Evolutionary conservation across 2,797 vertebrate species (phyloP).

Genomic region (Podarcis lilfordi): DNA sequence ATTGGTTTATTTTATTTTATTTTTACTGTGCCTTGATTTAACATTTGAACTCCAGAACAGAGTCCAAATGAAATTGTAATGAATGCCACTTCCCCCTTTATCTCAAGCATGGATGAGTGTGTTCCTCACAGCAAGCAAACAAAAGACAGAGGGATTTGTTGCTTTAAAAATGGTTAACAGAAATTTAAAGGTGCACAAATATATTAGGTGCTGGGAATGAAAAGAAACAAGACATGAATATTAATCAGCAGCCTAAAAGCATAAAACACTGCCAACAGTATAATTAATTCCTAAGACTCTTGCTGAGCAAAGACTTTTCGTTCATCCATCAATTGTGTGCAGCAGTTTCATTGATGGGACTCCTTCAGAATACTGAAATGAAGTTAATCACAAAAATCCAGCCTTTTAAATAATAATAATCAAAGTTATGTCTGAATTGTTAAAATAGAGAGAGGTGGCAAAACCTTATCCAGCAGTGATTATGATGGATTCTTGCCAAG

Average conservation of each 20-base stretch:
- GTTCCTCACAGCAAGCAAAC: slow-evolving; percentile 34
- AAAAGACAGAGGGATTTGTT: slow-evolving; percentile 24
- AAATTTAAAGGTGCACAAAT: slow-evolving; percentile 44
- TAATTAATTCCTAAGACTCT: slow-evolving; percentile 1
- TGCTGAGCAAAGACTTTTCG: slow-evolving; percentile 58
- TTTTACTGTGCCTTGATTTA: not conserved
- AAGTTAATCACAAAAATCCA: slow-evolving; percentile 49
- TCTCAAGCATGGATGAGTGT: slow-evolving; percentile 42
- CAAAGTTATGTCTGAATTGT: not conserved
- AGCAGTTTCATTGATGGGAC: slow-evolving; percentile 35
- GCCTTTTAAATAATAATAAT: not conserved
- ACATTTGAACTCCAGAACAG: not conserved
- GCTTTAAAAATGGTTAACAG: slow-evolving; percentile 38
- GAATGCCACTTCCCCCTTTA: not conserved
- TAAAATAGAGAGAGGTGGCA: not conserved
- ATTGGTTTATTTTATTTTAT: no score
- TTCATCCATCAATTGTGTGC: slow-evolving; percentile 31
- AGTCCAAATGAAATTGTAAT: not conserved
- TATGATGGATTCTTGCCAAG: not conserved
- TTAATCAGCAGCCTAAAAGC: slow-evolving; percentile 40
- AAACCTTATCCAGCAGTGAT: not conserved
- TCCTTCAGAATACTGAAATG: slow-evolving; percentile 39
- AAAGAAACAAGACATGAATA: slow-evolving; percentile 43
- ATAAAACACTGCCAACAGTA: slow-evolving; percentile 34
- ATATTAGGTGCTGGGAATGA: slow-evolving; percentile 39